phyloP scores from a whole-genome alignment of 2,113 vertebrate species.

The Columba janthina region DNA sequence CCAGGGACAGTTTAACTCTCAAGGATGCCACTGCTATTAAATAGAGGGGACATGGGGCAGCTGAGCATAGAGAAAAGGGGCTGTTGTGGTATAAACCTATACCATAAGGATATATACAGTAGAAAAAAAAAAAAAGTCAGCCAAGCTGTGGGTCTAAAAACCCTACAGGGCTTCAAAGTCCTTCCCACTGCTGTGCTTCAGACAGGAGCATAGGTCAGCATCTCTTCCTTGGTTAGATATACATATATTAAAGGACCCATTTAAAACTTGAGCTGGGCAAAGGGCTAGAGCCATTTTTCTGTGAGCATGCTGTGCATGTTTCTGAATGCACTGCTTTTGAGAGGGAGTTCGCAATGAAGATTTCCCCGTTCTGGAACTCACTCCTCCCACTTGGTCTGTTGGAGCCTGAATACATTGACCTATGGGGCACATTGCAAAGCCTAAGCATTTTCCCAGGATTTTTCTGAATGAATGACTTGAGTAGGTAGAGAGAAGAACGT shows the following conservation, averaged over 20 bases:
- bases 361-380: constrained; percentile 46
- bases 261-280: constrained; percentile 14
- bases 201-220: constrained; percentile 27
- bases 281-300: constrained; percentile 13
- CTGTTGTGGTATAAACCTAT: not conserved
- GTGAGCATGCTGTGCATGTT: not conserved
- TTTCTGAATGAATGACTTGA: constrained; percentile 70
- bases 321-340: constrained; percentile 18
- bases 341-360: not conserved
- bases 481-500: constrained; percentile 65
- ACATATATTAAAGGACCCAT: not conserved
- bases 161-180: not conserved
- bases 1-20: not conserved
- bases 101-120: not conserved
- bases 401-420: constrained; percentile 64
- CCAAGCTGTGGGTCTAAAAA: not conserved
- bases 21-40: not conserved
- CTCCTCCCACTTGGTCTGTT: constrained; percentile 45
- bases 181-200: not conserved
- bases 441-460: constrained; percentile 70
- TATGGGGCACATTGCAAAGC: constrained; percentile 48
- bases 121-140: not conserved
- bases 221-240: not conserved
- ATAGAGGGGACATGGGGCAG: not conserved
- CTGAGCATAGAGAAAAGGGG: not conserved